Evolutionary conservation across 2,113 vertebrate genomes (phyloP).

Genomic region (Pipa parva): DNA sequence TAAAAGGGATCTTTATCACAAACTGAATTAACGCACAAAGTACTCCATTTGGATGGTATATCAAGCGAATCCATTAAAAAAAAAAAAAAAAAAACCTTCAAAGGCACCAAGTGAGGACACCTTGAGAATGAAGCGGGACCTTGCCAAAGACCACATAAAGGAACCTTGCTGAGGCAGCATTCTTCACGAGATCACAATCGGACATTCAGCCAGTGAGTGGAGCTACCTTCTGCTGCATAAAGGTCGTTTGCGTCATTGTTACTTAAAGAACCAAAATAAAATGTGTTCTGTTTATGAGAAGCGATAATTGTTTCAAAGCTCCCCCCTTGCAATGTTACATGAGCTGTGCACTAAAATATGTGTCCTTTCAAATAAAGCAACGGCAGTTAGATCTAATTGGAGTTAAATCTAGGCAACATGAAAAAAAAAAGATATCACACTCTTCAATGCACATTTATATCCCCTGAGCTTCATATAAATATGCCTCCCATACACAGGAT

Average conservation of each 20-base stretch:
- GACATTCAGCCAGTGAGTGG: slow-evolving; percentile 76
- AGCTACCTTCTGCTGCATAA: slow-evolving; percentile 86
- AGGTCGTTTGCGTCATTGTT: slow-evolving; percentile 80
- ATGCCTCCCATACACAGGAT: too few relatives aligned
- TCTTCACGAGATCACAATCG: slow-evolving; percentile 91
- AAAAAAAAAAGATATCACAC: too few relatives aligned
- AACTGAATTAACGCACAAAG: slow-evolving; percentile 98
- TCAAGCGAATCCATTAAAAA: slow-evolving; percentile 97
- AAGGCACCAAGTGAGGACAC: slow-evolving; percentile 94
- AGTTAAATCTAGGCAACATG: background rate
- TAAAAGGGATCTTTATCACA: slow-evolving; percentile 99
- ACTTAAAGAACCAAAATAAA: slow-evolving; percentile 48
- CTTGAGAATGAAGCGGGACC: slow-evolving; percentile 98
- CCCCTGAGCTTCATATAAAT: too few relatives aligned
- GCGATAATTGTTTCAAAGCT: slow-evolving; percentile 26
- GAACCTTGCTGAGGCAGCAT: slow-evolving; percentile 97
- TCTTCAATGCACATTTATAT: too few relatives aligned
- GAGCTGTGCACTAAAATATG: background rate
- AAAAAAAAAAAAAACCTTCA: slow-evolving; percentile 69
- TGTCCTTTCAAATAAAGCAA: background rate
- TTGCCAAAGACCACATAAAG: slow-evolving; percentile 85
- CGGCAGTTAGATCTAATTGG: background rate
- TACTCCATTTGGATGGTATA: slow-evolving; percentile 99
- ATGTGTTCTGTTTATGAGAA: slow-evolving; percentile 50
- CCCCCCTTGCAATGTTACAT: slow-evolving; percentile 19